Evolutionary conservation across 1,140 invertebrate genomes (phyloP).

Genomic region (Drosophila grimshawi): DNA sequence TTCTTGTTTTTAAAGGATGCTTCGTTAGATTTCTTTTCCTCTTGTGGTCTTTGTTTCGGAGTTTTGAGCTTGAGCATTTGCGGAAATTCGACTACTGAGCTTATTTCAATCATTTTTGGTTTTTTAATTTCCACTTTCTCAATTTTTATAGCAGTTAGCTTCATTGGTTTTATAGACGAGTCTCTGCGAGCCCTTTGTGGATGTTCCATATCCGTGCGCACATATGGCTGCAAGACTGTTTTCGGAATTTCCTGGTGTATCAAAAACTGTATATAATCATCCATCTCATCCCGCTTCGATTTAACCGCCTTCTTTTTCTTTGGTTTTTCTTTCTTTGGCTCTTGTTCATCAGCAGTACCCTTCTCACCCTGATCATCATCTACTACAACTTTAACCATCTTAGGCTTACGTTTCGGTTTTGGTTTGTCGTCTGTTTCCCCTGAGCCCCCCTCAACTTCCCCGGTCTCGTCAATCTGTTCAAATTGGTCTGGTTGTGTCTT

Average conservation of each 20-base stretch:
- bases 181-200: conserved; percentile 76
- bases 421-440: conserved; percentile 59
- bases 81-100: conserved; percentile 73
- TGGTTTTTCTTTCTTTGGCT: conserved; percentile 60
- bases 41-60: conserved; percentile 82
- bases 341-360: conserved; percentile 34
- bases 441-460: conserved; percentile 61
- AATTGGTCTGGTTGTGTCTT: conserved; percentile 54
- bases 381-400: conserved; percentile 42
- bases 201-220: conserved; percentile 70
- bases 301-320: conserved; percentile 68
- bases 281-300: conserved; percentile 76
- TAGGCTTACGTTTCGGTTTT: conserved; percentile 66
- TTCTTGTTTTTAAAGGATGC: conserved; percentile 72
- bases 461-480: conserved; percentile 65
- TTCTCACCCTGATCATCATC: conserved; percentile 60
- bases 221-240: conserved; percentile 77
- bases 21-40: conserved; percentile 78
- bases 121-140: conserved; percentile 71
- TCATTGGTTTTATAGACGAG: conserved; percentile 66
- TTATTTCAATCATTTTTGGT: conserved; percentile 71
- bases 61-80: conserved; percentile 82
- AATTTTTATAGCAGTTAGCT: conserved; percentile 75
- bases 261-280: conserved; percentile 82
- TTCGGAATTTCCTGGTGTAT: conserved; percentile 84